Percentiles rank a stretch among this genome's conserved stretches.
phyloP scores from a whole-genome alignment of 2,113 vertebrate species.

The Orycteropus afer region DNA sequence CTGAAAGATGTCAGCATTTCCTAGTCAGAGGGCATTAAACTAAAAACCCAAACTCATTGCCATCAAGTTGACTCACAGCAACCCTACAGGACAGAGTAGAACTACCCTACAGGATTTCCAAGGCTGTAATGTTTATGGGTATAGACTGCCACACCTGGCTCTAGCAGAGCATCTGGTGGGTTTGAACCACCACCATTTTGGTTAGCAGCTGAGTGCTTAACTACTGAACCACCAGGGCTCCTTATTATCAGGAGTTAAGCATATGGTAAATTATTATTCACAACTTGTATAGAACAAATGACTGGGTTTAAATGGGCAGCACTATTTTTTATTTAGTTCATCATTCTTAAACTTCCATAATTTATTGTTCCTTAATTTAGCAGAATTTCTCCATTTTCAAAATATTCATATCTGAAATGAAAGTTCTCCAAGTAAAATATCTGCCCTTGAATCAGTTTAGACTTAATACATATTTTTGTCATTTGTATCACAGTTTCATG shows the following conservation, averaged over 20 bases:
- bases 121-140: not conserved
- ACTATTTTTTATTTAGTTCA: not conserved
- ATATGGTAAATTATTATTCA: not conserved
- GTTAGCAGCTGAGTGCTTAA: not conserved
- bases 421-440: conserved; percentile 14
- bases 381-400: conserved; percentile 39
- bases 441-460: not conserved
- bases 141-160: not conserved
- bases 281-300: not conserved
- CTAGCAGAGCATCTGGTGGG: not conserved
- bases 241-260: not conserved
- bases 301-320: not conserved
- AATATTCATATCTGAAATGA: conserved; percentile 2
- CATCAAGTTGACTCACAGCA: too few relatives aligned
- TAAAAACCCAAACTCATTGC: too few relatives aligned
- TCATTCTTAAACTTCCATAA: not conserved
- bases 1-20: not conserved
- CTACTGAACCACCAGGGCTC: not conserved
- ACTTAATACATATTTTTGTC: not conserved
- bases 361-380: conserved; percentile 2
- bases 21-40: not conserved
- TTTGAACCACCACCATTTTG: not conserved
- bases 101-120: not conserved
- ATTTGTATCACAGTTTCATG: conserved; percentile 37
- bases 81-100: not conserved